Percentiles rank a stretch among this genome's conserved stretches.
phyloP scores from a whole-genome alignment of 1,140 invertebrate genomes.

The Battus philenor region DNA sequence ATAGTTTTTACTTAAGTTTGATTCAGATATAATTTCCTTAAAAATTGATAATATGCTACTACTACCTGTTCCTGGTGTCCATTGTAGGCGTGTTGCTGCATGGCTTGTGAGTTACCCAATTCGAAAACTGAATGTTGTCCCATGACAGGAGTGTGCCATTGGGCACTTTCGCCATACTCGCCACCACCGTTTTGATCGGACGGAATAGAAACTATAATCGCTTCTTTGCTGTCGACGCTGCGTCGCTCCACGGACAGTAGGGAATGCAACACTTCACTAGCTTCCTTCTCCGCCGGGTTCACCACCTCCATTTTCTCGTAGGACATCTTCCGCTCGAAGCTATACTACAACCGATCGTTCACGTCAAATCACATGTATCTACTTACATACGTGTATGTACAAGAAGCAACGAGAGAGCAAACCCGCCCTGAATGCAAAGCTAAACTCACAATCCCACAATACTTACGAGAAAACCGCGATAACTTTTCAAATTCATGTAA shows the following conservation, averaged over 20 bases:
- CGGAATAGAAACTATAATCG: slow-evolving; percentile 71
- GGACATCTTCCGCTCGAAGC: slow-evolving; percentile 61
- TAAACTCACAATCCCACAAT: slow-evolving; percentile 44
- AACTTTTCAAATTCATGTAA: slow-evolving; percentile 76
- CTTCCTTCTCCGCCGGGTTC: slow-evolving; percentile 79
- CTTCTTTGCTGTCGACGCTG: slow-evolving; percentile 75
- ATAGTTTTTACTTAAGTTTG: slow-evolving; percentile 1
- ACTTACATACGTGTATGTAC: slow-evolving; percentile 71
- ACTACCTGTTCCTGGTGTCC: slow-evolving; percentile 66
- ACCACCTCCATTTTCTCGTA: slow-evolving; percentile 74
- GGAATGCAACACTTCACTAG: slow-evolving; percentile 80
- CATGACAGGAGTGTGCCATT: slow-evolving; percentile 78
- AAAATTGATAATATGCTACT: slow-evolving; percentile 8
- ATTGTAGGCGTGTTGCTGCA: slow-evolving; percentile 67
- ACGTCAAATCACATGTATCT: slow-evolving; percentile 70
- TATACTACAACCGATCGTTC: slow-evolving; percentile 69
- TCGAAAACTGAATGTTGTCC: slow-evolving; percentile 72
- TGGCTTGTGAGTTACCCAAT: slow-evolving; percentile 51
- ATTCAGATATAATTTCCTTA: no score
- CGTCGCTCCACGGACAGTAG: slow-evolving; percentile 78
- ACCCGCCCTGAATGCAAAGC: slow-evolving; percentile 51
- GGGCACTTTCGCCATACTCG: slow-evolving; percentile 73
- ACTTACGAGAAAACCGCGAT: slow-evolving; percentile 67
- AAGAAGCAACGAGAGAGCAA: slow-evolving; percentile 49
- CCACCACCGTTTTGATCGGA: slow-evolving; percentile 60